These are phyloP conservation scores for Automeris io DNA, from an alignment of 2,888 invertebrate species.

Conservation along the genomic window DNA sequence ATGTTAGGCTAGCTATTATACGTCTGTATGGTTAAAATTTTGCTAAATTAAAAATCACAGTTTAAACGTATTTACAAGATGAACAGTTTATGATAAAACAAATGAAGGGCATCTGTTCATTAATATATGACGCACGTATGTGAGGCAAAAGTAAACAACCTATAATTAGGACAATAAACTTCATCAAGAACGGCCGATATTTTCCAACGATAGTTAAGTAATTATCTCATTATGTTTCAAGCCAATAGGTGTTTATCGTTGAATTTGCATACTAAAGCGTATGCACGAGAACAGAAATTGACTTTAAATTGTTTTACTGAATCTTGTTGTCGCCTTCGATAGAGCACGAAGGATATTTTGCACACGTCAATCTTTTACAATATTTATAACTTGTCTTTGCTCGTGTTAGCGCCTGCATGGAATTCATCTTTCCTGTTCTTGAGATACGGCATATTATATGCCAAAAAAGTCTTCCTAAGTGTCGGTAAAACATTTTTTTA, in stretches of 20 bases:
- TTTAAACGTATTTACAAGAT: no score
- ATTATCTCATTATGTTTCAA: slow-evolving; percentile 59
- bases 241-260: slow-evolving; percentile 42
- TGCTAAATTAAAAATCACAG: no score
- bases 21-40: no score
- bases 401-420: no score
- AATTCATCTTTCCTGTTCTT: no score
- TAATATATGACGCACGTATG: slow-evolving; percentile 36
- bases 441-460: no score
- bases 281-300: slow-evolving; percentile 28
- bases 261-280: slow-evolving; percentile 43
- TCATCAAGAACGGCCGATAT: slow-evolving; percentile 61
- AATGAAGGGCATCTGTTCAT: slow-evolving; percentile 36
- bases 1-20: no score
- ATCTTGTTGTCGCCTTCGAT: slow-evolving; percentile 22
- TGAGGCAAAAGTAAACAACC: slow-evolving; percentile 56
- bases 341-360: slow-evolving; percentile 22
- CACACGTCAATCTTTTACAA: no score
- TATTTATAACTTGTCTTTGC: no score
- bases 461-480: no score
- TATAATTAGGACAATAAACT: slow-evolving; percentile 67
- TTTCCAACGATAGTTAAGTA: slow-evolving; percentile 51
- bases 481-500: no score
- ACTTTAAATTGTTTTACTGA: slow-evolving; percentile 18
- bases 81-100: slow-evolving; percentile 11